Base-by-base conservation (phyloP, 2,797 vertebrate genomes). In the Cephalopachus bancanus region DNA sequence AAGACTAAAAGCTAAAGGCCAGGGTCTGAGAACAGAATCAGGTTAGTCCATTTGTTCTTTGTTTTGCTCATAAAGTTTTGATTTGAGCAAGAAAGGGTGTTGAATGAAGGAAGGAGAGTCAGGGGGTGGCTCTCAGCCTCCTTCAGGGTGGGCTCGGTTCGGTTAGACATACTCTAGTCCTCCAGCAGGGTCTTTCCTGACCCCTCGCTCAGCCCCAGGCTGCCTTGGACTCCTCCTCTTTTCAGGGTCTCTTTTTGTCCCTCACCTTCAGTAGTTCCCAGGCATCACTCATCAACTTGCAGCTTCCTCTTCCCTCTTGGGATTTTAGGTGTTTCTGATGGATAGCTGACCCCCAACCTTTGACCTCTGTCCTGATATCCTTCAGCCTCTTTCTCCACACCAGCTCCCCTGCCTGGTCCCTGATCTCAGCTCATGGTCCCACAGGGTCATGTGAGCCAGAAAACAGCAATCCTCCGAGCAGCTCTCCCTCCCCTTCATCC, bases 1-100 rank as follows among this genome's bases (percentile, higher is more conserved):
- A 30, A 98, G 99, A 53, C 98, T 99, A 59, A 98, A 98, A 91
- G 97, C 98, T 16, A 99, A 99, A 96, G 99, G 99, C 89, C 97
- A 99, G 98, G 98, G 97, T 64, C 59, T 96, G 71, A 98, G 97
- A 86, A 98, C 99, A 57, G 98, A 99, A 74, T 96, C 99, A 96
- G 99, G 99, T 99, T 91, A 99, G 99, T 97, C 60, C 9, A 0
- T 24, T 4, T 9, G 51, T 4, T 10, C 1, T 5, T 37, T 44
- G 30, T 9, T 5, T 19, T 20, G 24, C 14, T 26, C 0, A 1
- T 12, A 1, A 53, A 60, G n/a, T 30, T 60, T n/a, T 24, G 49
- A 59, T 62, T 15, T 30, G 28, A 26, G 93, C 11, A 10, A 7
- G 28, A 0, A 80, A 12, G 2, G 33, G 19, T 0, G 2, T 1